A percentile compares a stretch with the other conserved stretches of the same genome.
phyloP scores from a whole-genome alignment of 2,888 invertebrate species.

The Lasioglossum lativentre region DNA sequence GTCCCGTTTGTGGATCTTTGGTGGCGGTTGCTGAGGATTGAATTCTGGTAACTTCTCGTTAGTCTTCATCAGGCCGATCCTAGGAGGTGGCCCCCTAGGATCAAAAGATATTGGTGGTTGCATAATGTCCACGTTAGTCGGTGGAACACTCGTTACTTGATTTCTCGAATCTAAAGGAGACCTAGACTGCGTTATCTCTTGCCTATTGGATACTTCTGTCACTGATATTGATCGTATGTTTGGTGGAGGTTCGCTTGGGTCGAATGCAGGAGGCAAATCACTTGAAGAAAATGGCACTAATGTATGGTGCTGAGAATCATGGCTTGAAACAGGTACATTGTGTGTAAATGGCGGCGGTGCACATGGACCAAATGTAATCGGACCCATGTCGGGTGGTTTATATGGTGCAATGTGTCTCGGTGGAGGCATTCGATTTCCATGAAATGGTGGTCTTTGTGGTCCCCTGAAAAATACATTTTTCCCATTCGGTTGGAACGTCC shows the following conservation, averaged over 20 bases:
- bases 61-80: constrained; percentile 7
- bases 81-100: constrained; percentile 62
- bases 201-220: constrained; percentile 12
- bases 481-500: constrained; percentile 45
- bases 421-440: constrained; percentile 31
- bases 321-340: constrained; percentile 36
- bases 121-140: constrained; percentile 52
- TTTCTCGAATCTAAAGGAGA: constrained; percentile 19
- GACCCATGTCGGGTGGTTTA: constrained; percentile 22
- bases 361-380: constrained; percentile 47
- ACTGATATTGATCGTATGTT: constrained; percentile 43
- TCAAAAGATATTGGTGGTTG: constrained; percentile 72
- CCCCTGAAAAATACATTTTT: constrained; percentile 40
- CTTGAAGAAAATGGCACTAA: constrained; percentile 40
- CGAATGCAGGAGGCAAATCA: constrained; percentile 61
- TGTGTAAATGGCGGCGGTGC: constrained; percentile 51
- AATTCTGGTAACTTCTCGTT: constrained; percentile 50
- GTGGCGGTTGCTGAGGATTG: constrained; percentile 58
- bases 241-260: constrained; percentile 66
- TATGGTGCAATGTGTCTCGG: constrained; percentile 19
- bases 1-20: constrained; percentile 46
- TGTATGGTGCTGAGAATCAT: constrained; percentile 44
- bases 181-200: constrained; percentile 32
- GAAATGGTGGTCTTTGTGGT: constrained; percentile 48
- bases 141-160: constrained; percentile 10